A percentile compares a stretch with the other conserved stretches of the same genome.
Conservation (phyloP, 1,140 invertebrate species). For the Chionoecetes opilio region DNA sequence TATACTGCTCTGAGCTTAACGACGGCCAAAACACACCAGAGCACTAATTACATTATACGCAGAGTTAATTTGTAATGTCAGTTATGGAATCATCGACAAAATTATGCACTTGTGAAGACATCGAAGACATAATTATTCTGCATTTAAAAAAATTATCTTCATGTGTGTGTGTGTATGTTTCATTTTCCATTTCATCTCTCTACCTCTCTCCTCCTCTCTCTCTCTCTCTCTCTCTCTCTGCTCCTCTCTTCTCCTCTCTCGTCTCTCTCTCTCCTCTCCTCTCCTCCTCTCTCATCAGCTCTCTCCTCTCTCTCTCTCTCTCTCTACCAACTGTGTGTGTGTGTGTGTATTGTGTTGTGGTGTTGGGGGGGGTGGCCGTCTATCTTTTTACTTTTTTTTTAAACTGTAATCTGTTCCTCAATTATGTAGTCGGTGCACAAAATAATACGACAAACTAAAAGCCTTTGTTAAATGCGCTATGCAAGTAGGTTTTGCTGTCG, state of each 20-base stretch:
- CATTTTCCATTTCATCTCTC: not conserved
- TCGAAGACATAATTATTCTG: constrained; percentile 6
- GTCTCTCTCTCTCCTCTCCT: constrained; percentile 2
- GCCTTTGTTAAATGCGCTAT: too few relatives aligned
- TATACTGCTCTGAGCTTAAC: too few relatives aligned
- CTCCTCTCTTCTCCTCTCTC: not conserved
- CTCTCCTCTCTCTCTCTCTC: constrained; percentile 25
- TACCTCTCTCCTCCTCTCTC: not conserved
- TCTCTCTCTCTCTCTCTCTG: not conserved
- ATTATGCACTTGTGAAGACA: not conserved
- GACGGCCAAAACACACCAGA: not conserved
- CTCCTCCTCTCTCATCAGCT: not conserved
- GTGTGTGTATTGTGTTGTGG: too few relatives aligned
- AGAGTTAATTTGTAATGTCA: not conserved
- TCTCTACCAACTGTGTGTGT: too few relatives aligned
- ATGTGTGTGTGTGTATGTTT: not conserved
- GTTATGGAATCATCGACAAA: not conserved
- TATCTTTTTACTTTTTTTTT: too few relatives aligned
- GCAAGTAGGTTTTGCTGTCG: too few relatives aligned
- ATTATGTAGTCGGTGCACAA: not conserved
- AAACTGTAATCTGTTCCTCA: not conserved
- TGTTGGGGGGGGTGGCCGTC: too few relatives aligned
- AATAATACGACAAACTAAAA: not conserved
- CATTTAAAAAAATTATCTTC: too few relatives aligned
- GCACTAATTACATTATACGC: not conserved